Evolutionary conservation across 2,797 vertebrate species (phyloP), one percentile per base, ranked within the genome.

Genomic region (Channa striata): DNA sequence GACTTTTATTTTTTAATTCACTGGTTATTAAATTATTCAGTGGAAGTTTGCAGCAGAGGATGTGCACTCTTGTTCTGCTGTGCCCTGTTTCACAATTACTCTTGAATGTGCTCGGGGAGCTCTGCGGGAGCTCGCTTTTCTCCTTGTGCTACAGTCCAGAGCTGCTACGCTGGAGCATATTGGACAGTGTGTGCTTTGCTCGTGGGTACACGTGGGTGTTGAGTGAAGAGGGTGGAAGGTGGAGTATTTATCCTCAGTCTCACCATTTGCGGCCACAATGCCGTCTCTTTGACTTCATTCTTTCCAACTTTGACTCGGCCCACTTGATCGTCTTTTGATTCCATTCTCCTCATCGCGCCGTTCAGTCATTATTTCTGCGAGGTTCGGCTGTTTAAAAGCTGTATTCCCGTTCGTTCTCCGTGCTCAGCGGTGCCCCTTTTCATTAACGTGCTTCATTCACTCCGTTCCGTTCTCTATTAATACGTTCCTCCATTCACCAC

Each of bases 11-110:
- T 80, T 74, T 66, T 47, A 64, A 82, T 80, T 73, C 46, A 46
- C 51, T 50, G 49, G 48, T 77, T 48, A 77, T 80, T 89, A 54
- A 84, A 87, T 90, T 57, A 90, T 92, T 92, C 78, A 89, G 84
- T 58, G 65, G 43, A 76, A 62, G 58, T 88, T 80, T 79, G 70
- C 72, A 33, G 80, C 72, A 36, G 80, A 78, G 72, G 82, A 77
- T 76, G 70, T 68, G 65, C 11, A 11, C 61, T 69, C 52, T 56
- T 73, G 76, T 81, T 78, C 74, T 72, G 71, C 68, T 64, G 47
- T 74, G 71, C 68, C 74, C 71, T 72, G 77, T 58, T 87, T 84
- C 47, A 59, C 82, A 80, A 79, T 83, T 74, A 82, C 19, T 21
- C 81, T 78, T 23, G 0, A 42, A 64, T 77, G 65, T 50, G n/a